Evolutionary conservation across 92 coral and sea anemone genomes (phyloP), one percentile per base, ranked within the genome.

Genomic region (Zoanthus sansibaricus): DNA sequence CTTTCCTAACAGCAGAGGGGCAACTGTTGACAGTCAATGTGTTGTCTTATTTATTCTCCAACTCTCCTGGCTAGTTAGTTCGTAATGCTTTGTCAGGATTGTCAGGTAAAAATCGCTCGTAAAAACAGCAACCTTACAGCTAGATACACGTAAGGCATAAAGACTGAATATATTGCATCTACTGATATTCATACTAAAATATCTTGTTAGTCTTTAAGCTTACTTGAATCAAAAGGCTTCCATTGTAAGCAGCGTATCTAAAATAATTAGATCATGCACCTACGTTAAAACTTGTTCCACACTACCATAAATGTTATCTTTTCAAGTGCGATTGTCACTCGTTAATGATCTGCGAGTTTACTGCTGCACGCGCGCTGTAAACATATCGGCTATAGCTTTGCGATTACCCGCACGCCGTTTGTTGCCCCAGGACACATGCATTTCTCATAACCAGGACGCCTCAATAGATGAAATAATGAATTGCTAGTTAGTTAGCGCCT

Each of bases 1-100:
- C 82, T 76, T 52, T 76, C 42, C 11, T 46, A 76, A 54, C 82
- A 76, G 67, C 47, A 25, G 67, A 30, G 51, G 30, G 52, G 21
- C 82, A 54, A 76, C 51, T 76, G 67, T 30, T 76, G 58, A 69
- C 73, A 69, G 44, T 32, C 13, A 49, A 76, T 76, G 64, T 2
- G 6, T 6, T 18, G 30, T 18, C 15, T 16, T 76, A 66, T 76
- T 76, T 76, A 30, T 49, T 74, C 21, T 45, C 6, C 9, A 49
- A 49, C 7, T 49, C 10, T 49, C 7, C 10, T 5, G 13, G 1
- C 55, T 49, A 9, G 30, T 3, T 46, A 30, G 11, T 74, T 74
- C 18, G 33, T 47, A 17, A 46, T 13, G 30, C 77, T 54, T 37
- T 16, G 13, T 25, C 17, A 71, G 44, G 49, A 31, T 37, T 16